Evolutionary conservation across 2,888 invertebrate species (phyloP).

Genomic region (Athalia cordata): DNA sequence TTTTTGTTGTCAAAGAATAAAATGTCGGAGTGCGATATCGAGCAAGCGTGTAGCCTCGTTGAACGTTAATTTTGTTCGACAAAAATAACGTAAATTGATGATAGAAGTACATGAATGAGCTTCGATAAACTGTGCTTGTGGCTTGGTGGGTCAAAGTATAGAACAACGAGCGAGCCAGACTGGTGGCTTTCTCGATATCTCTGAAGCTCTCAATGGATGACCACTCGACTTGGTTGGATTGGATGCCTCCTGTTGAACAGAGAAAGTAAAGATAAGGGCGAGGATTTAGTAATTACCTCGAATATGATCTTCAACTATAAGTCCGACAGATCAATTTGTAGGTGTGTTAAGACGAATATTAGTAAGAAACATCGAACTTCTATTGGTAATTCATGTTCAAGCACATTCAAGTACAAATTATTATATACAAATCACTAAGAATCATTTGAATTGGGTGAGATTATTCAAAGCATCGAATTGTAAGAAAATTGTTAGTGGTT

Average conservation of each 20-base stretch:
- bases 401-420: too few species aligned
- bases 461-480: not conserved
- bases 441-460: not conserved
- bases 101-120: slow-evolving; percentile 64
- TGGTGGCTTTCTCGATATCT: slow-evolving; percentile 87
- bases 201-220: slow-evolving; percentile 86
- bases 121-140: slow-evolving; percentile 57
- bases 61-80: slow-evolving; percentile 65
- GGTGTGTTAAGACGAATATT: not conserved
- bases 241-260: slow-evolving; percentile 84
- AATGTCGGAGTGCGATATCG: slow-evolving; percentile 58
- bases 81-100: slow-evolving; percentile 65
- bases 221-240: slow-evolving; percentile 89
- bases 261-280: slow-evolving; percentile 13
- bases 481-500: slow-evolving; percentile 40
- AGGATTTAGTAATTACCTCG: too few species aligned
- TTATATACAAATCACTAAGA: not conserved
- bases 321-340: too few species aligned
- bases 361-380: too few species aligned
- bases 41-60: slow-evolving; percentile 55
- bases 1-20: slow-evolving; percentile 63
- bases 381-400: too few species aligned
- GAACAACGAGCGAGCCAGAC: slow-evolving; percentile 92
- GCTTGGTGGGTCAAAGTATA: slow-evolving; percentile 85
- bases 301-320: too few species aligned